Percentiles rank a stretch among this genome's conserved stretches.
Conservation (phyloP, 2,888 invertebrate species). For the Rhagophthalmus giganteus region DNA sequence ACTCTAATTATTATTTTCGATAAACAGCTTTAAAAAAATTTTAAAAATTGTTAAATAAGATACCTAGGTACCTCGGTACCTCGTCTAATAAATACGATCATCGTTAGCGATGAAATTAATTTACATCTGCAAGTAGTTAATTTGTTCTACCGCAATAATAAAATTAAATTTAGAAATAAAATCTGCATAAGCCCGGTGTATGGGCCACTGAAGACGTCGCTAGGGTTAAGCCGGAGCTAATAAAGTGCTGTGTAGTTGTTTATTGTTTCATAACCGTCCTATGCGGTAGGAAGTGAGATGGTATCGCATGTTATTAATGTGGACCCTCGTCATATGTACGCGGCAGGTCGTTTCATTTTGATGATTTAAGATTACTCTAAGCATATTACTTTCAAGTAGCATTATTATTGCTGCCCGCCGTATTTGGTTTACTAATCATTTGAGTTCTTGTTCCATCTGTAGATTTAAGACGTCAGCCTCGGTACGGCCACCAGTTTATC, state of each 20-base stretch:
- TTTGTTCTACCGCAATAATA: constrained; percentile 29
- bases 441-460: constrained; percentile 30
- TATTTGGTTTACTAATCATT: constrained; percentile 49
- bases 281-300: constrained; percentile 48
- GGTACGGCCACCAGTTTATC: background rate
- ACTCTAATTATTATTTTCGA: no score
- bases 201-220: constrained; percentile 27
- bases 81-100: no score
- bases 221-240: constrained; percentile 33
- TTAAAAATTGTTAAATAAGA: no score
- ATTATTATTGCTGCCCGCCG: constrained; percentile 47
- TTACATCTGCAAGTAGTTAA: constrained; percentile 17
- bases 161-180: constrained; percentile 35
- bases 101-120: constrained; percentile 13
- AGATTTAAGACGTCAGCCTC: constrained; percentile 22
- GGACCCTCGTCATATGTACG: constrained; percentile 50
- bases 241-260: constrained; percentile 41
- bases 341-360: constrained; percentile 50
- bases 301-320: constrained; percentile 50
- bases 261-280: constrained; percentile 49
- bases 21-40: no score
- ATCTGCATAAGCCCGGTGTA: constrained; percentile 35
- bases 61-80: no score
- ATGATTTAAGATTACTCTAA: constrained; percentile 51
- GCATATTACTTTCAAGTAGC: constrained; percentile 49